These are phyloP conservation scores for Barypeithes pellucidus DNA, from an alignment of 2,888 invertebrate species.

Conservation along the genomic window DNA sequence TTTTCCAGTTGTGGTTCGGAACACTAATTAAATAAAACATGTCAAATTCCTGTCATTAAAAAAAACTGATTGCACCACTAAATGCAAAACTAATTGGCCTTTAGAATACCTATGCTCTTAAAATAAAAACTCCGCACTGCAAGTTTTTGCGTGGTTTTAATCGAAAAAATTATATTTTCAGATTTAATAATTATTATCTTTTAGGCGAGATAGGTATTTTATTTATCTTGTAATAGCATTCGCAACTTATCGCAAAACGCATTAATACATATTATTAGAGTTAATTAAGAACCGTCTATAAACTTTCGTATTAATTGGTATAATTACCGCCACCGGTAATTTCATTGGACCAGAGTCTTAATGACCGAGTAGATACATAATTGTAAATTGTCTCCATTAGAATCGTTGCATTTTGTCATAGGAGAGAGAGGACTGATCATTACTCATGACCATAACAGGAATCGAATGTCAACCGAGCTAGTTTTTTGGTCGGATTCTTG, in stretches of 20 bases:
- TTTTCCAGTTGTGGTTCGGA: too few relatives aligned
- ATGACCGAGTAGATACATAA: slow-evolving; percentile 65
- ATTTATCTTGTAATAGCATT: slow-evolving; percentile 52
- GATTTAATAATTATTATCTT: slow-evolving; percentile 40
- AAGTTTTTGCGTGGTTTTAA: slow-evolving; percentile 23
- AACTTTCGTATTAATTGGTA: slow-evolving; percentile 67
- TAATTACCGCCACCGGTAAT: slow-evolving; percentile 67
- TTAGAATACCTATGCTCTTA: too few relatives aligned
- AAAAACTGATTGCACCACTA: too few relatives aligned
- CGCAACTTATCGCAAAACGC: slow-evolving; percentile 47
- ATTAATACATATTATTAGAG: slow-evolving; percentile 62
- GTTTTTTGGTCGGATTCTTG: slow-evolving; percentile 64
- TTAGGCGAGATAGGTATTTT: slow-evolving; percentile 48
- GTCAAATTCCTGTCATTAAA: too few relatives aligned
- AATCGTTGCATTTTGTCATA: slow-evolving; percentile 66
- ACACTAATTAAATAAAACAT: too few relatives aligned
- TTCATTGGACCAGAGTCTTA: slow-evolving; percentile 63
- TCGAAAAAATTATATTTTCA: slow-evolving; percentile 31
- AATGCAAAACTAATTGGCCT: too few relatives aligned
- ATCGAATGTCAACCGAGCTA: slow-evolving; percentile 61
- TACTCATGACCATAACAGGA: slow-evolving; percentile 65
- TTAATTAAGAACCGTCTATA: slow-evolving; percentile 63
- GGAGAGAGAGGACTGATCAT: slow-evolving; percentile 61
- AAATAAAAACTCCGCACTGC: slow-evolving; percentile 3
- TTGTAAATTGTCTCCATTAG: slow-evolving; percentile 67